Conservation (phyloP, 2,888 invertebrate genomes). For the Latrodectus hesperus region DNA sequence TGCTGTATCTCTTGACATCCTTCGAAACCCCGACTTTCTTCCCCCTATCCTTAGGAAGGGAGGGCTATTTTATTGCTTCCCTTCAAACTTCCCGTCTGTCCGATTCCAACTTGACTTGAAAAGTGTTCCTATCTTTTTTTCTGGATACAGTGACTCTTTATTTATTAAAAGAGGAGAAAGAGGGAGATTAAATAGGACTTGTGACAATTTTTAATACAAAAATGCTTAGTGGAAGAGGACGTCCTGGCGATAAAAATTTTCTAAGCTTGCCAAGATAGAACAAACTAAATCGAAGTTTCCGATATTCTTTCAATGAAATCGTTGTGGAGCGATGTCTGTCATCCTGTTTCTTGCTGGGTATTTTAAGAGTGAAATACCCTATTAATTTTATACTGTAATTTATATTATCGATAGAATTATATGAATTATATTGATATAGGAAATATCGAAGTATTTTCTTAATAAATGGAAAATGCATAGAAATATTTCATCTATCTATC, state of each 20-base stretch:
- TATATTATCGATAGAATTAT: no score
- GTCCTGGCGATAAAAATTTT: constrained; percentile 52
- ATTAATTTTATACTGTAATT: no score
- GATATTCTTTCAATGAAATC: neutral
- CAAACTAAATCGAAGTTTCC: neutral
- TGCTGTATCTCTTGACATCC: constrained; percentile 63
- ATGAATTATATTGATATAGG: no score
- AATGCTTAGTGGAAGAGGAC: constrained; percentile 41
- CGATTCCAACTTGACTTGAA: constrained; percentile 63
- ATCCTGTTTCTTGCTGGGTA: no score
- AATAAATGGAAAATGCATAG: no score
- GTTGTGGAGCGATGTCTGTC: no score
- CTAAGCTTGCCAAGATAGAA: neutral
- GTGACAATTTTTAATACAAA: constrained; percentile 43
- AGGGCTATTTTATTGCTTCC: constrained; percentile 65
- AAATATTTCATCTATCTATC: no score
- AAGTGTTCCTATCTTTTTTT: constrained; percentile 47
- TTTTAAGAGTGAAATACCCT: no score
- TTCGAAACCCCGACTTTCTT: constrained; percentile 12
- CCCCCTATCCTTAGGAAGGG: constrained; percentile 11
- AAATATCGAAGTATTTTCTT: no score
- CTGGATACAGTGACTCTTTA: constrained; percentile 33
- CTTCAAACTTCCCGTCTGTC: constrained; percentile 62
- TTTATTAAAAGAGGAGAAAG: constrained; percentile 41
- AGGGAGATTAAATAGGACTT: constrained; percentile 35